Evolutionary conservation across 2,888 invertebrate genomes (phyloP).

Genomic region (Agrilus cyanescens): DNA sequence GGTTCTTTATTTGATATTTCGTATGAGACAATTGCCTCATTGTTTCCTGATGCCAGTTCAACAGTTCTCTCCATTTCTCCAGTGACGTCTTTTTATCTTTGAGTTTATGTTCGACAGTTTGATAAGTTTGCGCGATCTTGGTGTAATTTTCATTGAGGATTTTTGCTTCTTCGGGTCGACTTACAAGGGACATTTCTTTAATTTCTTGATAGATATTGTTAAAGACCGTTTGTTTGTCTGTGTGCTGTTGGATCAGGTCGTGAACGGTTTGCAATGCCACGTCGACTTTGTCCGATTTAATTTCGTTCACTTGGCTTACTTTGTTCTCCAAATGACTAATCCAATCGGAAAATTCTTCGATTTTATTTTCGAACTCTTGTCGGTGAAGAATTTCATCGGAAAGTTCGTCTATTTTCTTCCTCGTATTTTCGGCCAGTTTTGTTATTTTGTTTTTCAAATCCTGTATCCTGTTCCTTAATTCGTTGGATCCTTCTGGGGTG

Average conservation of each 20-base stretch:
- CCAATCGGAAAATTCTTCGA: conserved; percentile 71
- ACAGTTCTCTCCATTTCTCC: conserved; percentile 72
- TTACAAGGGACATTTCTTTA: conserved; percentile 57
- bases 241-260: conserved; percentile 70
- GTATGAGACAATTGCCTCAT: conserved; percentile 68
- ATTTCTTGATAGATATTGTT: conserved; percentile 72
- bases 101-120: conserved; percentile 61
- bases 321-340: conserved; percentile 60
- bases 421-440: conserved; percentile 62
- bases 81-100: conserved; percentile 60
- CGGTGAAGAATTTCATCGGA: conserved; percentile 71
- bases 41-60: conserved; percentile 71
- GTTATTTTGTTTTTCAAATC: conserved; percentile 64
- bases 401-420: conserved; percentile 64
- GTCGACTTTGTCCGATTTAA: conserved; percentile 72
- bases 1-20: conserved; percentile 67
- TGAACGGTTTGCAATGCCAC: conserved; percentile 67
- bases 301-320: conserved; percentile 66
- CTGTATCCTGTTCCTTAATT: conserved; percentile 59
- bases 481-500: conserved; percentile 62
- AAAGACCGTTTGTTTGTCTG: conserved; percentile 69
- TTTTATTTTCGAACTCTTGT: conserved; percentile 72
- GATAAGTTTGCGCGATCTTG: conserved; percentile 63
- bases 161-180: conserved; percentile 63
- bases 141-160: conserved; percentile 65